phyloP scores from a whole-genome alignment of 2,797 vertebrate species.

The Poecilia velifera region DNA sequence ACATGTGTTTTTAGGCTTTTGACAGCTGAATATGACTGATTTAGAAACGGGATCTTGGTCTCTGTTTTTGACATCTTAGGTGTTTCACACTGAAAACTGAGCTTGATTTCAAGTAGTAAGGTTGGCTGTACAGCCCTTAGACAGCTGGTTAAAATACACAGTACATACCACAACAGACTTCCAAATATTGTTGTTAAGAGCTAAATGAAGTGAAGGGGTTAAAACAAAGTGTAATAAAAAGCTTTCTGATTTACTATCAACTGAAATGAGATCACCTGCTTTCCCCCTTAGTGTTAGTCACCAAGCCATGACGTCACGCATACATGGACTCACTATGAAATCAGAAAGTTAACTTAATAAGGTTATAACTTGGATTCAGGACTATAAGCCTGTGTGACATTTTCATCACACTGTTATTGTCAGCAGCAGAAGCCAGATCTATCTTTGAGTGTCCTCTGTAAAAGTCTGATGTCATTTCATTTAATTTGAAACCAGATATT shows the following conservation, averaged over 20 bases:
- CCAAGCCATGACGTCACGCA: slow-evolving; percentile 40
- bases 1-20: background rate
- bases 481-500: no score
- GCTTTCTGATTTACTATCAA: background rate
- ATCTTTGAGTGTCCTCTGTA: background rate
- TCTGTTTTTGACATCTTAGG: background rate
- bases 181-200: background rate
- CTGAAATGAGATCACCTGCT: slow-evolving; percentile 48
- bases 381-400: background rate
- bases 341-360: background rate
- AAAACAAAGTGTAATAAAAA: background rate
- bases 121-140: background rate
- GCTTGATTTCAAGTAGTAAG: background rate
- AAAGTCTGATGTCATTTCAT: no score
- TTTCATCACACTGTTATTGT: no score
- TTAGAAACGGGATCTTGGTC: background rate
- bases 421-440: background rate
- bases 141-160: background rate
- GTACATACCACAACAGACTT: background rate
- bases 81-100: background rate
- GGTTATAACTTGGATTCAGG: background rate
- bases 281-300: slow-evolving; percentile 51
- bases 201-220: background rate
- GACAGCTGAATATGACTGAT: background rate
- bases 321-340: slow-evolving; percentile 27